Percentiles rank a stretch among this genome's conserved stretches.
phyloP scores from a whole-genome alignment of 2,888 invertebrate species.

The Rhynchonema sp. region DNA sequence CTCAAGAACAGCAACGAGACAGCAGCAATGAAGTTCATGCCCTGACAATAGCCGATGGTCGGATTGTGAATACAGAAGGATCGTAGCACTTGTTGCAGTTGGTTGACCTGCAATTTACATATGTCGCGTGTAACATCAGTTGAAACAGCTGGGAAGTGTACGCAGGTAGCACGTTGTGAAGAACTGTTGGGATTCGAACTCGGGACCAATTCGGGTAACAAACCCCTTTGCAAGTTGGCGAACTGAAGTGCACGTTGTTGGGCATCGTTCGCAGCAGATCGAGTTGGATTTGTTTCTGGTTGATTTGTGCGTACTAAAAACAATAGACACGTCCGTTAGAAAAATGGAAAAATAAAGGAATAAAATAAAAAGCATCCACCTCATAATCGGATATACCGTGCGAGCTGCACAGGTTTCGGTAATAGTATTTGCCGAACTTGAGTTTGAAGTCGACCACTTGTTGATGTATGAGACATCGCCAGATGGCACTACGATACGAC shows the following conservation, averaged over 20 bases:
- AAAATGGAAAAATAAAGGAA: too few species aligned
- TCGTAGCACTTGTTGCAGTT: conserved; percentile 36
- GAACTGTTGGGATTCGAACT: too few species aligned
- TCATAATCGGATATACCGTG: conserved; percentile 30
- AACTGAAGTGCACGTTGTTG: conserved; percentile 35
- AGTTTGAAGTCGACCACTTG: conserved; percentile 28
- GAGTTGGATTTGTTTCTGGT: conserved; percentile 37
- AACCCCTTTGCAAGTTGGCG: conserved; percentile 35
- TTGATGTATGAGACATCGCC: conserved; percentile 18
- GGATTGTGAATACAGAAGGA: conserved; percentile 39
- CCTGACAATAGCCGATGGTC: conserved; percentile 37
- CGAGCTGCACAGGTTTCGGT: conserved; percentile 31
- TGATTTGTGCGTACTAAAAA: conserved; percentile 31
- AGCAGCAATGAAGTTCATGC: conserved; percentile 39
- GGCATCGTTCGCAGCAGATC: conserved; percentile 39
- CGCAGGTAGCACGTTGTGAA: too few species aligned
- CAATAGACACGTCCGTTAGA: too few species aligned
- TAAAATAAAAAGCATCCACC: too few species aligned
- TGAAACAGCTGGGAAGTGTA: not conserved
- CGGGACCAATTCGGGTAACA: conserved; percentile 10
- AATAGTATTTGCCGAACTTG: conserved; percentile 34
- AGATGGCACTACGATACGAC: conserved; percentile 28
- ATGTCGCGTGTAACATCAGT: not conserved
- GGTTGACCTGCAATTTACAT: conserved; percentile 29
- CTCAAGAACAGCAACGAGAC: conserved; percentile 36